Percentiles rank a stretch among this genome's conserved stretches.
Evolutionary conservation across 2,888 invertebrate genomes (phyloP).

Genomic region (Orthonychiurus folsomi): DNA sequence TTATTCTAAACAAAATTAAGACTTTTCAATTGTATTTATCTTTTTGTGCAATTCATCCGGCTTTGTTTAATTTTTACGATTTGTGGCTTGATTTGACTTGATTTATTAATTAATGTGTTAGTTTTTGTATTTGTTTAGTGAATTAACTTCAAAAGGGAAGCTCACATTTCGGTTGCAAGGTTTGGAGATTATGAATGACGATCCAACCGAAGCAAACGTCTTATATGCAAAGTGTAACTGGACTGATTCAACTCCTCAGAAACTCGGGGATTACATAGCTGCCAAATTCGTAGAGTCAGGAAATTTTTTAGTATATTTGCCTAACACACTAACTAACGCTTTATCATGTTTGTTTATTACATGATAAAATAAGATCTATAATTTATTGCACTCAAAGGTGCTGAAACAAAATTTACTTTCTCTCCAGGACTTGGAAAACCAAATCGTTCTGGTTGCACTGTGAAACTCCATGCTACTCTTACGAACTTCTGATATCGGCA

Average conservation of each 20-base stretch:
- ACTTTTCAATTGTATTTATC: no score
- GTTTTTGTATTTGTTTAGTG: no score
- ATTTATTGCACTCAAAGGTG: no score
- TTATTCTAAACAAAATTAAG: no score
- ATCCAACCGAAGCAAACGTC: slow-evolving; percentile 68
- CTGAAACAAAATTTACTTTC: no score
- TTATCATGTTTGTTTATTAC: slow-evolving; percentile 9
- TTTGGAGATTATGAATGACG: slow-evolving; percentile 87
- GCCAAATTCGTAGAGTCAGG: slow-evolving; percentile 56
- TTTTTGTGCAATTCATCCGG: no score
- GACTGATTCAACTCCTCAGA: slow-evolving; percentile 51
- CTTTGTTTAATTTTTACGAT: no score
- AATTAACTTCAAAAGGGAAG: slow-evolving; percentile 45
- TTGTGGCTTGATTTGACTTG: no score
- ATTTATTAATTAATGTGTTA: no score
- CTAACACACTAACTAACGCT: no score
- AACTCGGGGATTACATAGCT: slow-evolving; percentile 54
- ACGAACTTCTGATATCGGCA: slow-evolving; percentile 62
- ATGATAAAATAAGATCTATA: no score
- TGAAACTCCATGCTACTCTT: slow-evolving; percentile 80
- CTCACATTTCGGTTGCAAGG: slow-evolving; percentile 57
- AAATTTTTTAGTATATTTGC: no score
- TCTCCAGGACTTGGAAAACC: slow-evolving; percentile 50
- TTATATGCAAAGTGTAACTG: slow-evolving; percentile 65
- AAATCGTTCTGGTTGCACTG: slow-evolving; percentile 51